Percentiles rank a stretch among this genome's conserved stretches.
phyloP scores from a whole-genome alignment of 1,140 invertebrate species.

The Camponotus vicinus region DNA sequence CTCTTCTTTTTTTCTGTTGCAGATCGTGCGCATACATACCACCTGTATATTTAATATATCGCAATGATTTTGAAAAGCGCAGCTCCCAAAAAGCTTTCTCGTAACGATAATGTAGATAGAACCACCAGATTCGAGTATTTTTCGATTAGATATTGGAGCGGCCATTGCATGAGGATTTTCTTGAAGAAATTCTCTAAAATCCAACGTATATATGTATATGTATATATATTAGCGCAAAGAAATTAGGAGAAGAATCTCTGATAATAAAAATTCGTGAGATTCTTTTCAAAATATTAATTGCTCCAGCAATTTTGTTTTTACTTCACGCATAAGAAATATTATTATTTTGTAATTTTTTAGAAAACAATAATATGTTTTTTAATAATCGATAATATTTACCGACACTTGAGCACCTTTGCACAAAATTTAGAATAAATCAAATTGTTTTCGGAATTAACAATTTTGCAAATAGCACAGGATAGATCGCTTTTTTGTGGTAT shows the following conservation, averaged over 20 bases:
- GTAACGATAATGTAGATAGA: constrained; percentile 69
- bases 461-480: constrained; percentile 68
- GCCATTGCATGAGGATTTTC: constrained; percentile 71
- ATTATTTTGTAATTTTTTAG: too few relatives aligned
- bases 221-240: neutral
- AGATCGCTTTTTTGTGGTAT: constrained; percentile 66
- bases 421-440: constrained; percentile 70
- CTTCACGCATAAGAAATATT: neutral
- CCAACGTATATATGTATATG: neutral
- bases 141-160: constrained; percentile 65
- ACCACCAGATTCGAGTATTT: constrained; percentile 49
- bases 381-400: constrained; percentile 57
- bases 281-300: neutral
- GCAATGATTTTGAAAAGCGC: constrained; percentile 66
- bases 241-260: neutral
- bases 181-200: constrained; percentile 75
- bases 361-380: neutral
- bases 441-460: constrained; percentile 55
- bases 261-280: neutral
- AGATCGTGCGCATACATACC: constrained; percentile 19
- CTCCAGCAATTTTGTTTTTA: neutral
- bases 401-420: constrained; percentile 75
- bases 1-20: neutral
- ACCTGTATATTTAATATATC: constrained; percentile 63
- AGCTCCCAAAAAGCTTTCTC: constrained; percentile 63